Conservation (phyloP, 2,797 vertebrate species). For the Lutjanus campechanus region DNA sequence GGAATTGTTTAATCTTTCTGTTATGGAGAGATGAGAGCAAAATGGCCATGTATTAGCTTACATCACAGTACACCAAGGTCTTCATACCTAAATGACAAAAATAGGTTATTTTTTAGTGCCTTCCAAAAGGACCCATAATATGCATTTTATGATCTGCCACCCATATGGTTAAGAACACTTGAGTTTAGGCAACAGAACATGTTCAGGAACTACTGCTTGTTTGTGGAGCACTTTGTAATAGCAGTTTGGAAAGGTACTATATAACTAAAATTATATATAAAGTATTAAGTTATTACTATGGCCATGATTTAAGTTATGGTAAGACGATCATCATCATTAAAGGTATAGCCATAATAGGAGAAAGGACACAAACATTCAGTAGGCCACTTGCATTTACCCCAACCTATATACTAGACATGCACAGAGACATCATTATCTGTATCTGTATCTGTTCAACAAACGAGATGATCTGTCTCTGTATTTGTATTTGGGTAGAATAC, state of each 20-base stretch:
- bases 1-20: constrained; percentile 52
- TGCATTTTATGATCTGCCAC: background rate
- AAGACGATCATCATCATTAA: background rate
- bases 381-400: background rate
- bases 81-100: constrained; percentile 18
- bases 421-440: no score
- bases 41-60: constrained; percentile 41
- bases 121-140: background rate
- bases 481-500: no score
- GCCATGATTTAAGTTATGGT: background rate
- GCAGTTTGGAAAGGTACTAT: no score
- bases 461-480: no score
- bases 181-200: background rate
- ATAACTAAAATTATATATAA: no score
- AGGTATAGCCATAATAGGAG: background rate
- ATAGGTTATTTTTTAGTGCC: background rate
- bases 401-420: background rate
- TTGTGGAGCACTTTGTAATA: no score
- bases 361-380: no score
- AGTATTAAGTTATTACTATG: background rate
- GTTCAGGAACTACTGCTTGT: no score
- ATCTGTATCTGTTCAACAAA: no score
- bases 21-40: constrained; percentile 36
- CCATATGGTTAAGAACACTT: background rate
- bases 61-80: constrained; percentile 8